Evolutionary conservation across 2,888 invertebrate genomes (phyloP).

Genomic region (Dryocosmus kuriphilus): DNA sequence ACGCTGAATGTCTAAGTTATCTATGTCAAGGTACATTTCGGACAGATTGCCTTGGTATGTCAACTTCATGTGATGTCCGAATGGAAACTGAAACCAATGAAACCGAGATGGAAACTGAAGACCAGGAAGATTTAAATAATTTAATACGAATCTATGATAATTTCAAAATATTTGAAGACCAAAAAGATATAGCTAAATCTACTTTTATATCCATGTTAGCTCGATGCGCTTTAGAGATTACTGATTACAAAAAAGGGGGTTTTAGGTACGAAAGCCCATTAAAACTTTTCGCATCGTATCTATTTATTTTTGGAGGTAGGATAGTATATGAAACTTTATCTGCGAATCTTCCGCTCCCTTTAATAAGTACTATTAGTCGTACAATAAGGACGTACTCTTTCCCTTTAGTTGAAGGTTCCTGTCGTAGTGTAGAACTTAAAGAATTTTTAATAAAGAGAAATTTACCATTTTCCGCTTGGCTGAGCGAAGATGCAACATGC

Average conservation of each 20-base stretch:
- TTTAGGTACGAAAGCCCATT: constrained; percentile 21
- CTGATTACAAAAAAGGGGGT: neutral
- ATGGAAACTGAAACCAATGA: neutral
- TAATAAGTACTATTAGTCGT: neutral
- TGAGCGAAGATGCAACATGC: constrained; percentile 61
- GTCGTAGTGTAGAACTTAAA: constrained; percentile 53
- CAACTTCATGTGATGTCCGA: neutral
- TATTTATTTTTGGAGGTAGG: constrained; percentile 50
- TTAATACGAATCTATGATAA: too few relatives aligned
- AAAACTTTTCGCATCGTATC: constrained; percentile 19
- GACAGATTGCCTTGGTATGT: constrained; percentile 13
- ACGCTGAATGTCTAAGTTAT: neutral
- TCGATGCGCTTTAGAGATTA: constrained; percentile 25
- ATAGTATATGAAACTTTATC: constrained; percentile 56
- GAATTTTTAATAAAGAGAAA: constrained; percentile 49
- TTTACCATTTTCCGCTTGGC: constrained; percentile 51
- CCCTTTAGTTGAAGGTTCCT: constrained; percentile 53
- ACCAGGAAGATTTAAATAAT: too few relatives aligned
- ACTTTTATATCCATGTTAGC: constrained; percentile 14
- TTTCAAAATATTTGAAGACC: neutral
- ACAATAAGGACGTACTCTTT: neutral
- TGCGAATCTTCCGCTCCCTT: constrained; percentile 50
- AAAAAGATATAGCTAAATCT: neutral
- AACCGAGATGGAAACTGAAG: neutral
- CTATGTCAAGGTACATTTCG: constrained; percentile 17